These are phyloP conservation scores for Drosophila bunnanda DNA, from an alignment of 2,888 invertebrate genomes.

Conservation along the genomic window DNA sequence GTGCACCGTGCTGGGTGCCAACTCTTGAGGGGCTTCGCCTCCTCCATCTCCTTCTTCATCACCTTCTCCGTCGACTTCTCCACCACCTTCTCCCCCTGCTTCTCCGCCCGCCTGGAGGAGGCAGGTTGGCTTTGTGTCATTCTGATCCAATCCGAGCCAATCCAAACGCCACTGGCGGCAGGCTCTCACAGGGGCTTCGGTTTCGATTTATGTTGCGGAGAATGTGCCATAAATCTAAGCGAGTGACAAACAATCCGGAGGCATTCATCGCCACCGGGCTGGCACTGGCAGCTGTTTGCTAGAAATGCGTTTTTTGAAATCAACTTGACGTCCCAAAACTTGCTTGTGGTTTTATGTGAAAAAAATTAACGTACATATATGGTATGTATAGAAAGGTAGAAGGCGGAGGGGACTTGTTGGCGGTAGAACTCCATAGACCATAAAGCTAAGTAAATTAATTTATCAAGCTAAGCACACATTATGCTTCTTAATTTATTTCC, in stretches of 20 bases:
- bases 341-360: conserved; percentile 19
- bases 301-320: conserved; percentile 41
- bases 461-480: neutral
- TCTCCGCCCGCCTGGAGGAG: conserved; percentile 2
- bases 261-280: conserved; percentile 45
- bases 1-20: conserved; percentile 48
- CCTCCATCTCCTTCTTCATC: conserved; percentile 26
- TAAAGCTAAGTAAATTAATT: conserved; percentile 1
- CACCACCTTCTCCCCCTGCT: conserved; percentile 5
- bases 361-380: neutral
- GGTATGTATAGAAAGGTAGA: neutral
- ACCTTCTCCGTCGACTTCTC: neutral
- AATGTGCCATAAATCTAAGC: conserved; percentile 57
- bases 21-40: conserved; percentile 67
- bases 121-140: conserved; percentile 47
- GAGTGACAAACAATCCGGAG: conserved; percentile 54
- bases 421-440: neutral
- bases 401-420: neutral
- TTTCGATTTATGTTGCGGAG: conserved; percentile 39
- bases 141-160: conserved; percentile 37
- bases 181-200: conserved; percentile 35
- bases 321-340: conserved; percentile 30
- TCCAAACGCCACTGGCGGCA: conserved; percentile 13
- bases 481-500: neutral
- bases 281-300: conserved; percentile 26